Base-by-base conservation (phyloP, 2,113 vertebrate genomes). In the Gavia stellata region DNA sequence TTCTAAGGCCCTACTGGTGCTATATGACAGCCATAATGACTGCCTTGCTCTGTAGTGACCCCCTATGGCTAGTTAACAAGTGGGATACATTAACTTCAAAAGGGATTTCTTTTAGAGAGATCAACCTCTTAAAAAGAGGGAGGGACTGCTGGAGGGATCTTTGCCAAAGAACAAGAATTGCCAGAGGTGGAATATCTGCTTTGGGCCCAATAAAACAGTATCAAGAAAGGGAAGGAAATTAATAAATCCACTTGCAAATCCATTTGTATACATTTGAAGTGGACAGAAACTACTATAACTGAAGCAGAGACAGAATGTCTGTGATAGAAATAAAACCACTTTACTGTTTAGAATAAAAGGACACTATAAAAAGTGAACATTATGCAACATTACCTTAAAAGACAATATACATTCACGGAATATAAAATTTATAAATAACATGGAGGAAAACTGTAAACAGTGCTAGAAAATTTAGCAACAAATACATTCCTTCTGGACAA, bases 391-490 rank as follows among this genome's bases (percentile, higher is more conserved):
- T 96, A 97, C 96, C 95, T 98, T 98, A 98, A 97, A 98, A 98
- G 98, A 98, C 98, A 98, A 98, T 98, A 98, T 98, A 98, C 98
- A 98, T 98, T 98, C 98, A 98, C 97, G 96, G 98, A 98, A 98
- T 98, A 98, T 98, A 98, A 98, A 98, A 98, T 98, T 98, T 98
- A 98, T 98, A 98, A 98, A 98, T 98, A 98, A 98, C 98, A 98
- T 96, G 97, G 98, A 98, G 97, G 98, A 98, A 98, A 98, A 97
- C 98, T 98, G 97, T 98, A 98, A 98, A 98, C 98, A 98, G 97
- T 97, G 98, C 98, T 98, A 98, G 97, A 97, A 97, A 98, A 98
- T 98, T 98, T 98, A 97, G 98, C 98, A 98, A 98, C 97, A 98
- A 98, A 98, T 98, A 98, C 97, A 98, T 98, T 98, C 97, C 97